A percentile compares a stretch with the other conserved stretches of the same genome.
Evolutionary conservation across 64 coral and sea anemone species (phyloP).

Genomic region (Montipora efflorescens): DNA sequence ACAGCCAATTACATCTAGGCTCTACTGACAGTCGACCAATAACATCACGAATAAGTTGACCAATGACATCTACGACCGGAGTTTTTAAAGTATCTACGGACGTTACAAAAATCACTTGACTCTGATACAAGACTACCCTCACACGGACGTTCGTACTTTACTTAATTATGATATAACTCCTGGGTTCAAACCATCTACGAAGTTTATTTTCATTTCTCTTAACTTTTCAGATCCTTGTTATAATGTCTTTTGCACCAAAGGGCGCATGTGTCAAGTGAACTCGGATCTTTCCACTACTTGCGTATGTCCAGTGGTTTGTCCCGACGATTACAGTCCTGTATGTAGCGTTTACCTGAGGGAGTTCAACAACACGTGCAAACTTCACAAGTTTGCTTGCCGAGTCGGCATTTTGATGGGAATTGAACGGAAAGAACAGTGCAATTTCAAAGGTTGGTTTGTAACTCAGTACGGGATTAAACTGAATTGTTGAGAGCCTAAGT

Average conservation of each 20-base stretch:
- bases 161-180: too few species aligned
- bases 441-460: background rate
- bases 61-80: too few species aligned
- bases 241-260: constrained; percentile 64
- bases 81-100: too few species aligned
- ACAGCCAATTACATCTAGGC: too few species aligned
- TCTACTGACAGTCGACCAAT: too few species aligned
- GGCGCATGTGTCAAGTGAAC: constrained; percentile 73
- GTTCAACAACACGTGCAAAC: constrained; percentile 74
- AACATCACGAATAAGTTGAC: too few species aligned
- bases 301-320: constrained; percentile 66
- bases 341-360: constrained; percentile 76
- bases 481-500: too few species aligned
- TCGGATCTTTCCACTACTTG: constrained; percentile 78
- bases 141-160: too few species aligned
- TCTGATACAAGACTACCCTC: too few species aligned
- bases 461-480: too few species aligned
- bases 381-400: constrained; percentile 85
- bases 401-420: constrained; percentile 63
- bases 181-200: background rate
- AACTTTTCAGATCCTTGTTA: constrained; percentile 69
- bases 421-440: constrained; percentile 62
- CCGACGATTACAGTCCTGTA: constrained; percentile 55
- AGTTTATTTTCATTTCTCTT: background rate
- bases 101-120: too few species aligned